These are phyloP conservation scores for Drosophila atroscutellata DNA, from an alignment of 2,888 invertebrate species.

Conservation along the genomic window DNA sequence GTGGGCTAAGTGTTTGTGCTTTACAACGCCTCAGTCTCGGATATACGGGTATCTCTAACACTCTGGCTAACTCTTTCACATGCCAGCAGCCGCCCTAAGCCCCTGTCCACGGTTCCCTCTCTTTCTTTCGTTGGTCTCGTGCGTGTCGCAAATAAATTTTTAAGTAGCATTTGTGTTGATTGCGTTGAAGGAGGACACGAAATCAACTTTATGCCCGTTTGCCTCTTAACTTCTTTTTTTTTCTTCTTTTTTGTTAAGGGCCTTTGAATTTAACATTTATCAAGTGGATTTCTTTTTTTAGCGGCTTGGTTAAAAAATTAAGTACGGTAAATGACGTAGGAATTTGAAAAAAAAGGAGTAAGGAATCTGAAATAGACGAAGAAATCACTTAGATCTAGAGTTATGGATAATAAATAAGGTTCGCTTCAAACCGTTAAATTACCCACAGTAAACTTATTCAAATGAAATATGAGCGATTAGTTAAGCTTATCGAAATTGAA, in stretches of 20 bases:
- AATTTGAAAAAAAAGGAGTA: slow-evolving; percentile 21
- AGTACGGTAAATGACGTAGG: slow-evolving; percentile 50
- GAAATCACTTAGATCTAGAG: slow-evolving; percentile 7
- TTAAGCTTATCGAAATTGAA: background rate
- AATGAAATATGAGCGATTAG: background rate
- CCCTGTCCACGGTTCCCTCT: background rate
- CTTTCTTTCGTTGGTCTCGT: slow-evolving; percentile 56
- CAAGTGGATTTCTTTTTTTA: slow-evolving; percentile 62
- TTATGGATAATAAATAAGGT: slow-evolving; percentile 22
- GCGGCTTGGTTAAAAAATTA: slow-evolving; percentile 73
- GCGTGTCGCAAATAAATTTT: slow-evolving; percentile 80
- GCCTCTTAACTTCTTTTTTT: slow-evolving; percentile 25
- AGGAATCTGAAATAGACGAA: background rate
- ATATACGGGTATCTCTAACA: slow-evolving; percentile 56
- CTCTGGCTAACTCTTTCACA: slow-evolving; percentile 16
- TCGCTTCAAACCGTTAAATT: background rate
- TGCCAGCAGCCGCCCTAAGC: background rate
- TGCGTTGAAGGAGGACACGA: slow-evolving; percentile 78
- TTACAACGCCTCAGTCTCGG: slow-evolving; percentile 67
- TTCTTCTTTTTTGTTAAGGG: slow-evolving; percentile 47
- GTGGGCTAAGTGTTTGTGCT: slow-evolving; percentile 68
- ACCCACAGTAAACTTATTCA: background rate
- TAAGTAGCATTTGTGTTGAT: slow-evolving; percentile 82
- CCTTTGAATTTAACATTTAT: slow-evolving; percentile 69
- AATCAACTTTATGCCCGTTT: slow-evolving; percentile 52